Conservation (phyloP, 2,113 vertebrate species). For the Plecturocebus donacophilus region DNA sequence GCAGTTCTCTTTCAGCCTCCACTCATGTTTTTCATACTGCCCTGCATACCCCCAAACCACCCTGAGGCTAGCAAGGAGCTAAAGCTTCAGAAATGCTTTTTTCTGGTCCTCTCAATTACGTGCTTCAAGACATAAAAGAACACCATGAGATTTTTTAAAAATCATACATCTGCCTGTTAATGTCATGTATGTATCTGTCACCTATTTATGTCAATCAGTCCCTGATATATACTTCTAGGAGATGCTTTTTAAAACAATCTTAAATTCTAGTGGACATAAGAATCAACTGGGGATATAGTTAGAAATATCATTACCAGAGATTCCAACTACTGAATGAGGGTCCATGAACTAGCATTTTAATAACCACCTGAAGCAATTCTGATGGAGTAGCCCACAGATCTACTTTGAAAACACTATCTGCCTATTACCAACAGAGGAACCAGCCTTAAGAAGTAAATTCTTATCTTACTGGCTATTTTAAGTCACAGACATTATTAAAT, state of each 20-base stretch:
- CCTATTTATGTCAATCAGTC: background rate
- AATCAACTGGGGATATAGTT: background rate
- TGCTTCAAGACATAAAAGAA: background rate
- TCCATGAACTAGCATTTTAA: background rate
- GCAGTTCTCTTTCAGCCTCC: background rate
- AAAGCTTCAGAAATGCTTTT: background rate
- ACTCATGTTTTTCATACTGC: background rate
- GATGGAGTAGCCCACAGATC: background rate
- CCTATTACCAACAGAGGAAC: background rate
- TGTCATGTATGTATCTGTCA: background rate
- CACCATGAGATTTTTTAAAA: background rate
- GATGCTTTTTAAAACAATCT: slow-evolving; percentile 22
- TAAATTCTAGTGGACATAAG: background rate
- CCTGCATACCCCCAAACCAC: background rate
- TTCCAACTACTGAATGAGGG: background rate
- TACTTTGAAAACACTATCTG: background rate
- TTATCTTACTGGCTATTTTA: slow-evolving; percentile 1
- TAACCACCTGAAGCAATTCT: background rate
- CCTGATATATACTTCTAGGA: background rate
- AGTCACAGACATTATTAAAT: background rate
- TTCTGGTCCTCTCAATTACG: background rate
- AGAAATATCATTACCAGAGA: background rate
- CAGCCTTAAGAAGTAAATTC: background rate
- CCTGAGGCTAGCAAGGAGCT: background rate
- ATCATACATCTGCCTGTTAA: background rate